Evolutionary conservation across 1,140 invertebrate species (phyloP), one percentile per base, ranked within the genome.

Genomic region (Vollenhovia emeryi): DNA sequence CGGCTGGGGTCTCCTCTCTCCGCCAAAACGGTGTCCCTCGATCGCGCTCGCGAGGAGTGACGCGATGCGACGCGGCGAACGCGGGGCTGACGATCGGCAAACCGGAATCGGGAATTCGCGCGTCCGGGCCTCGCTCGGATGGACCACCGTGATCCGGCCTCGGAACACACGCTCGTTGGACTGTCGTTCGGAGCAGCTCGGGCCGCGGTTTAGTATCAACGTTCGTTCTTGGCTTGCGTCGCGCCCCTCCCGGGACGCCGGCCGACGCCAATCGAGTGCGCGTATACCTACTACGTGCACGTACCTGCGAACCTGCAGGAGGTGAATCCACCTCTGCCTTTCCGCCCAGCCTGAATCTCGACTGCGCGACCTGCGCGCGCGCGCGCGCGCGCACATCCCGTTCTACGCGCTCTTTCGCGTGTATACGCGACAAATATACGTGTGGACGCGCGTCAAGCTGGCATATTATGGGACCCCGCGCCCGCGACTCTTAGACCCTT

Each of bases 201-300:
- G 86, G 87, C 87, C 91, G 88, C 92, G 91, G 92, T 93, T 93
- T 93, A 91, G 89, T 92, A 93, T 91, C 89, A 92, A 91, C 89
- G 91, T 91, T 91, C 90, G 92, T 92, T 93, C 92, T 92, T 92
- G 89, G 89, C 90, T 91, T 86, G 90, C 91, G 86, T 92, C 89
- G 90, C 92, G 90, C 92, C 92, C 91, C 91, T 92, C 91, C 91
- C 91, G 89, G 88, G 88, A 91, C 91, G 90, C 89, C 86, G 86
- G 87, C 78, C 92, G 91, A 92, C 92, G 91, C 91, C 92, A 92
- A 93, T 93, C 92, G 93, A 92, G 88, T 93, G 92, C 92, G 89
- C 92, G 89, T 87, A 87, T 92, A 90, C 88, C 88, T 74, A 88
- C 76, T 91, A 86, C 83, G 88, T 90, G 69, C 80, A 85, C 69